phyloP scores from a whole-genome alignment of 2,888 invertebrate genomes.

The Bembecia ichneumoniformis region DNA sequence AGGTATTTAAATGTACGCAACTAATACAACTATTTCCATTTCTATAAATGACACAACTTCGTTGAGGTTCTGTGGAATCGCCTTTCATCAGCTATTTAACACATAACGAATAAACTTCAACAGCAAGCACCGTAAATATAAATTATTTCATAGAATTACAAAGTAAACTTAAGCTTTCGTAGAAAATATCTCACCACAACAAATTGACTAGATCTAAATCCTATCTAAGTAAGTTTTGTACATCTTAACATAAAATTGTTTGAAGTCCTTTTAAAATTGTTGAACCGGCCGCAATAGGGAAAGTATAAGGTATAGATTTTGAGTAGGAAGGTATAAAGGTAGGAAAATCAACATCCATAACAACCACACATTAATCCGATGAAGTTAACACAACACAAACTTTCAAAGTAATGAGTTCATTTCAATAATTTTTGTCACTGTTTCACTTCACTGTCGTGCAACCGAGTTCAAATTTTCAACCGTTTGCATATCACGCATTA shows the following conservation, averaged over 20 bases:
- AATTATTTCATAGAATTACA: conserved; percentile 42
- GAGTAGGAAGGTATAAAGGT: conserved; percentile 24
- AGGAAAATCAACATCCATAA: conserved; percentile 25
- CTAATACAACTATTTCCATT: conserved; percentile 18
- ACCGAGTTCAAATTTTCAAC: conserved; percentile 55
- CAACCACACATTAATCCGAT: conserved; percentile 14
- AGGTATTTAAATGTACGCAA: conserved; percentile 18
- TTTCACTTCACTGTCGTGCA: conserved; percentile 34
- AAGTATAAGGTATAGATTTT: conserved; percentile 24
- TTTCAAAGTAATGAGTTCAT: conserved; percentile 16
- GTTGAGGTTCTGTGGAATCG: conserved; percentile 48
- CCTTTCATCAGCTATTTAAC: conserved; percentile 30
- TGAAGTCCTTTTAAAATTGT: conserved; percentile 56
- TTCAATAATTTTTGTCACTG: conserved; percentile 22
- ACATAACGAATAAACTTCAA: conserved; percentile 50
- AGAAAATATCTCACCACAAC: conserved; percentile 66
- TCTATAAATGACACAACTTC: conserved; percentile 38
- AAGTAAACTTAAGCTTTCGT: conserved; percentile 57
- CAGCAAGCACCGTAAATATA: conserved; percentile 66
- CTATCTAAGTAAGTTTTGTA: conserved; percentile 54
- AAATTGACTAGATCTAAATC: conserved; percentile 69
- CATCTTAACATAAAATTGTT: conserved; percentile 43
- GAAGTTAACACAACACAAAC: conserved; percentile 1
- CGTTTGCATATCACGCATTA: conserved; percentile 35
- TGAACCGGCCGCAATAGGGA: conserved; percentile 64